phyloP scores from a whole-genome alignment of 2,113 vertebrate species.

The Thalassoma bifasciatum region DNA sequence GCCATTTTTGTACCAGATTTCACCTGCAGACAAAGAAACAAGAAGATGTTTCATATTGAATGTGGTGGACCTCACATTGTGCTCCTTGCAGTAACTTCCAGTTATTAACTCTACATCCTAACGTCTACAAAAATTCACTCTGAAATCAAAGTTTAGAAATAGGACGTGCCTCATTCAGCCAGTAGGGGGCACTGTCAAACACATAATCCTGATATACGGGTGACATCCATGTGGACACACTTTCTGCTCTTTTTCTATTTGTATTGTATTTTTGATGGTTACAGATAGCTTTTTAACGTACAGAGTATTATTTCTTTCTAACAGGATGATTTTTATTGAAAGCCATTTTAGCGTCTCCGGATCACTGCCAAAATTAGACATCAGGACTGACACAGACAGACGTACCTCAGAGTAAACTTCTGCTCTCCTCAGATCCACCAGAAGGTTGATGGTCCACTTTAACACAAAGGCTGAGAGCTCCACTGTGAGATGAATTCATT shows the following conservation, averaged over 20 bases:
- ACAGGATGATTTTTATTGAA: conserved; percentile 19
- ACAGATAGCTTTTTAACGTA: background rate
- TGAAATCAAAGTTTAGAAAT: background rate
- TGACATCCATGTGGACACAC: background rate
- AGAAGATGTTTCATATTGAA: no score
- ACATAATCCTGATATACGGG: background rate
- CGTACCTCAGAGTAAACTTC: conserved; percentile 43
- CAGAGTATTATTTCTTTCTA: background rate
- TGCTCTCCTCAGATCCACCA: conserved; percentile 24
- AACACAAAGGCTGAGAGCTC: conserved; percentile 38
- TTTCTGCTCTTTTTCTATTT: conserved; percentile 22
- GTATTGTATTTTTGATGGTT: conserved; percentile 9
- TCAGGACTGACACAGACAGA: conserved; percentile 41
- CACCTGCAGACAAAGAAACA: background rate
- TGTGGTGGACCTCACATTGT: conserved; percentile 14
- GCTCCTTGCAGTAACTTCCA: no score
- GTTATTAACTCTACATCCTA: no score
- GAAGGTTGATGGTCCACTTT: conserved; percentile 21
- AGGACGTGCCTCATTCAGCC: conserved; percentile 45
- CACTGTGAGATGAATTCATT: conserved; percentile 18
- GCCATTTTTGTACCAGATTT: background rate
- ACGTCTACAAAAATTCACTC: background rate
- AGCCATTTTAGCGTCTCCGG: background rate
- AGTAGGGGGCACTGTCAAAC: conserved; percentile 56
- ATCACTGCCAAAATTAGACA: conserved; percentile 45